Evolutionary conservation across 2,888 invertebrate species (phyloP).

Genomic region (Anticlea derivata): DNA sequence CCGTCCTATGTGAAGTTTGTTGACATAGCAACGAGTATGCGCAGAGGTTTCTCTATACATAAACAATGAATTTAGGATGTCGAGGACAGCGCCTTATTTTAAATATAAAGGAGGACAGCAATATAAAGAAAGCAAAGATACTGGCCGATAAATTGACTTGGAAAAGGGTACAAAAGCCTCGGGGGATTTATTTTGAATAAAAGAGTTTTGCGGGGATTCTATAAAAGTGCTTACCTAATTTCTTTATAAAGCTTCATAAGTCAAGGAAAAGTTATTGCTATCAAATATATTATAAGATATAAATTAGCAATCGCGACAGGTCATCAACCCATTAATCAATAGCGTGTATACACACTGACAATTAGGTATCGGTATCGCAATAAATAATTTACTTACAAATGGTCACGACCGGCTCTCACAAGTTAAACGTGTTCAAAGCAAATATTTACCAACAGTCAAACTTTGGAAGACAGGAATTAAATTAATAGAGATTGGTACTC

Average conservation of each 20-base stretch:
- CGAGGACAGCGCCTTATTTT: conserved; percentile 29
- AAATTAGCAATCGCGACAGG: conserved; percentile 13
- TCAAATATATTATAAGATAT: conserved; percentile 7
- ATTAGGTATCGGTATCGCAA: conserved; percentile 17
- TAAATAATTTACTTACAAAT: conserved; percentile 26
- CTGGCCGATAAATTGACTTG: conserved; percentile 25
- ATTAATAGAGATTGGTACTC: conserved; percentile 47
- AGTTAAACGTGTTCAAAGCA: conserved; percentile 37
- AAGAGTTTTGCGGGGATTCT: neutral
- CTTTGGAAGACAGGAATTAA: conserved; percentile 39
- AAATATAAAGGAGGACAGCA: conserved; percentile 27
- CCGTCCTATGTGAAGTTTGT: conserved; percentile 51
- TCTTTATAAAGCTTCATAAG: neutral
- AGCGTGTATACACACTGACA: conserved; percentile 5
- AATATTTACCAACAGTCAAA: conserved; percentile 45
- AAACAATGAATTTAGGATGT: conserved; percentile 70
- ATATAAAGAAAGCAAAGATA: conserved; percentile 24
- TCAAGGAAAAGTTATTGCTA: conserved; percentile 1
- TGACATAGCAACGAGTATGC: conserved; percentile 78
- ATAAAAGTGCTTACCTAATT: neutral
- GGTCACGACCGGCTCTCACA: conserved; percentile 29
- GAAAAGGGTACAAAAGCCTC: conserved; percentile 18
- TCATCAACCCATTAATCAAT: conserved; percentile 23
- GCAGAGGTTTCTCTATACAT: conserved; percentile 65
- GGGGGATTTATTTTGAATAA: conserved; percentile 3